Percentiles rank a stretch among this genome's conserved stretches.
These are phyloP conservation scores for Chaitophorus viminalis DNA, from an alignment of 2,888 invertebrate genomes.

Conservation along the genomic window DNA sequence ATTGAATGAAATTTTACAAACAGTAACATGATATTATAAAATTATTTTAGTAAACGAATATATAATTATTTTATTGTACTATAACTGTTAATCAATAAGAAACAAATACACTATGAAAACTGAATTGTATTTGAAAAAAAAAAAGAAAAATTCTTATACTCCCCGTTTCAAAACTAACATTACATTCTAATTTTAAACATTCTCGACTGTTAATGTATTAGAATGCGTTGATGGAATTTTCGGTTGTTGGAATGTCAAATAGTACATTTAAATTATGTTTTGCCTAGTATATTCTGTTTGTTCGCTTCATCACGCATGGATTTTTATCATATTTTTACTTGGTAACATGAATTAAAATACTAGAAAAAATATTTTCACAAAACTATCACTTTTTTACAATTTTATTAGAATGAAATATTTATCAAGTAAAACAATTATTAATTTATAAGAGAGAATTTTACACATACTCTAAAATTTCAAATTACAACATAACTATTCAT, in stretches of 20 bases:
- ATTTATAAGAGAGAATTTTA: too few species aligned
- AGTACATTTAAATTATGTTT: conserved; percentile 24
- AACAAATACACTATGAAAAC: too few species aligned
- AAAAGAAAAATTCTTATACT: neutral
- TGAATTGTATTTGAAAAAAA: neutral
- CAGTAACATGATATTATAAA: too few species aligned
- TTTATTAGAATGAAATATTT: too few species aligned
- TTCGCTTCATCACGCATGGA: neutral
- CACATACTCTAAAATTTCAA: too few species aligned
- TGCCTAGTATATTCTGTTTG: neutral
- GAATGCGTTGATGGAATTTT: neutral
- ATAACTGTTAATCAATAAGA: too few species aligned
- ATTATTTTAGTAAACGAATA: too few species aligned
- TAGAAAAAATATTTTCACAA: neutral
- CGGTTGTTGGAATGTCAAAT: conserved; percentile 14
- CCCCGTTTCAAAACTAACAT: neutral
- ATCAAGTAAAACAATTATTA: too few species aligned
- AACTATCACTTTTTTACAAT: neutral
- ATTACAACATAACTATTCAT: too few species aligned
- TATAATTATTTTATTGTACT: too few species aligned
- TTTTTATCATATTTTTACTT: neutral
- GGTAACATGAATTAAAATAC: neutral
- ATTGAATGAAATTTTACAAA: too few species aligned
- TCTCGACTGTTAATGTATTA: neutral
- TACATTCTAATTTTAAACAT: conserved; percentile 16